These are phyloP conservation scores for Tetropium fuscum DNA, from an alignment of 2,888 invertebrate genomes.

Conservation along the genomic window DNA sequence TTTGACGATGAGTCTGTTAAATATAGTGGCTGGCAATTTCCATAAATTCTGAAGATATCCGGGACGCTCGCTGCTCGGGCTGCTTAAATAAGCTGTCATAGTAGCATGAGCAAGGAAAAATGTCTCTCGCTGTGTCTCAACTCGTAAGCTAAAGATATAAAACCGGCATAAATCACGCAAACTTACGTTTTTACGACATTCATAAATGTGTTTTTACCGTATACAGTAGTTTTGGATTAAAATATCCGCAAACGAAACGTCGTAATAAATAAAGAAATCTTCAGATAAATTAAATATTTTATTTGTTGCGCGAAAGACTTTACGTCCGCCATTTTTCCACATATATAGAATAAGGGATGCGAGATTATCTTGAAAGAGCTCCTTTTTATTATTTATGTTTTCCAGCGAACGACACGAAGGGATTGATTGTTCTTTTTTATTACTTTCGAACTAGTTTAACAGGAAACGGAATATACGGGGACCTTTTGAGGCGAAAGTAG, in stretches of 20 bases:
- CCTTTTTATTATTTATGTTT: neutral
- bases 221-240: conserved; percentile 18
- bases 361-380: conserved; percentile 6
- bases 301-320: neutral
- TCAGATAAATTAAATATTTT: conserved; percentile 15
- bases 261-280: conserved; percentile 19
- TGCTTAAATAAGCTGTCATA: neutral
- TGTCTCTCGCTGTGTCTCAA: conserved; percentile 6
- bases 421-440: neutral
- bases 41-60: conserved; percentile 1
- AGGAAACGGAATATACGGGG: no score
- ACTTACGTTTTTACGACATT: conserved; percentile 23
- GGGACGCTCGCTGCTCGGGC: neutral
- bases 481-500: conserved; percentile 4
- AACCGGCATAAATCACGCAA: conserved; percentile 18
- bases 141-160: conserved; percentile 17
- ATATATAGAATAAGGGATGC: conserved; percentile 12
- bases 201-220: conserved; percentile 22
- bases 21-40: no score
- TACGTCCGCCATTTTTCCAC: conserved; percentile 2
- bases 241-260: conserved; percentile 16
- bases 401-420: no score
- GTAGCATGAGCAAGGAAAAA: conserved; percentile 5
- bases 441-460: neutral
- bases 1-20: no score